Base-by-base conservation (phyloP, 2,888 invertebrate genomes). In the Junonia oenone region DNA sequence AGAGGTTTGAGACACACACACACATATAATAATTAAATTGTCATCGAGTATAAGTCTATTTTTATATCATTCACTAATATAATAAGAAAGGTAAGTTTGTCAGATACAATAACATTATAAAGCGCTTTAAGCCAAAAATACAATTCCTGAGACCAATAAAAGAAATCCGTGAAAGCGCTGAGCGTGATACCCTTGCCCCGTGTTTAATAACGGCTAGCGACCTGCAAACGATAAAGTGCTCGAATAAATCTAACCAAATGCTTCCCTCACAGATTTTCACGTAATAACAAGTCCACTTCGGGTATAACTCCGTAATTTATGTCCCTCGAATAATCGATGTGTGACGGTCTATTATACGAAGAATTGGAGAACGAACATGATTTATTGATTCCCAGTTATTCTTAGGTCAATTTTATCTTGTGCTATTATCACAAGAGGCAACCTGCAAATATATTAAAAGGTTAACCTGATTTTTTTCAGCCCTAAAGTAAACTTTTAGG, bases 181-280 rank as follows among this genome's bases (percentile, higher is more conserved):
- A 55, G 13, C 35, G 13, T 46, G 22, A 49, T 31, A 40, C 43
- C 38, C 45, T 27, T 46, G 50, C 35, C 55, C 46, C 52, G 38
- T 48, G 51, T 52, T 50, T 46, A 50, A 60, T 57, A 57, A 55
- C 60, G 51, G 29, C 58, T 62, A 69, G 63, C 63, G 67, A 66
- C 61, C 64, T 71, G 66, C 67, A 62, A 65, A 68, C 69, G 68
- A 73, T 68, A 71, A 74, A 79, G 68, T 74, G 67, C 62, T 59
- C 45, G 51, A 65, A 78, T 81, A 79, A 81, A 79, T 82, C 78
- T 43, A 76, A 54, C 50, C 50, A 57, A 66, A 69, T 65, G 67
- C 71, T 75, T 71, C 67, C 64, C 61, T 64, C 68, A 67, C 72
- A 75, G 75, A 75, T 78, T 77, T 75, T 70, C 72, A 73, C 73